These are phyloP conservation scores for Ptilorrhoa leucosticta DNA, from an alignment of 2,113 vertebrate species.

Conservation along the genomic window DNA sequence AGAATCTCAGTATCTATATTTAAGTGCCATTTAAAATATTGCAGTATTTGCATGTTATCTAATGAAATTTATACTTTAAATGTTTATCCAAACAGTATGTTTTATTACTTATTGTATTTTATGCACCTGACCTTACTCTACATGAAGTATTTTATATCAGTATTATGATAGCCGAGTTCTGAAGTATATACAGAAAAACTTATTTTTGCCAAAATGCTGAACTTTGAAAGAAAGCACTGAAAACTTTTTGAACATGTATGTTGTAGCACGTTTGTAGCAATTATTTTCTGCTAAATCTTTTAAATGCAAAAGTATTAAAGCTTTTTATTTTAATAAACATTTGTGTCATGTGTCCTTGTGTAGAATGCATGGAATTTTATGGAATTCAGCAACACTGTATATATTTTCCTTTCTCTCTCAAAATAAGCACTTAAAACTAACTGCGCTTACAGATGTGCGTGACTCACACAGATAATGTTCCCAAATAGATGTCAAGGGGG, in stretches of 20 bases:
- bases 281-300: slow-evolving; percentile 61
- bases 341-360: not conserved
- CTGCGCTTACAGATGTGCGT: fast-evolving
- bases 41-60: slow-evolving; percentile 84
- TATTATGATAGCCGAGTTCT: slow-evolving; percentile 83
- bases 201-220: slow-evolving; percentile 76
- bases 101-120: slow-evolving; percentile 70
- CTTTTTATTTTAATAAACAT: slow-evolving; percentile 78
- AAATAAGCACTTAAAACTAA: not conserved
- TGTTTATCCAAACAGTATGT: slow-evolving; percentile 73
- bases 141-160: slow-evolving; percentile 83
- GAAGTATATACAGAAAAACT: slow-evolving; percentile 72
- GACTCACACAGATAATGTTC: not conserved
- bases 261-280: slow-evolving; percentile 65
- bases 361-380: not conserved
- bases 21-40: slow-evolving; percentile 79
- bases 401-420: not conserved
- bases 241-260: slow-evolving; percentile 46
- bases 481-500: not conserved
- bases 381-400: not conserved
- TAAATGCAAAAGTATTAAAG: slow-evolving; percentile 71
- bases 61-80: slow-evolving; percentile 79
- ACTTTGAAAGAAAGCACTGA: slow-evolving; percentile 71
- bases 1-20: slow-evolving; percentile 71
- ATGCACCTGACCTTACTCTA: slow-evolving; percentile 73